Base-by-base conservation (phyloP, 2,113 vertebrate species). In the Notothenia coriiceps region DNA sequence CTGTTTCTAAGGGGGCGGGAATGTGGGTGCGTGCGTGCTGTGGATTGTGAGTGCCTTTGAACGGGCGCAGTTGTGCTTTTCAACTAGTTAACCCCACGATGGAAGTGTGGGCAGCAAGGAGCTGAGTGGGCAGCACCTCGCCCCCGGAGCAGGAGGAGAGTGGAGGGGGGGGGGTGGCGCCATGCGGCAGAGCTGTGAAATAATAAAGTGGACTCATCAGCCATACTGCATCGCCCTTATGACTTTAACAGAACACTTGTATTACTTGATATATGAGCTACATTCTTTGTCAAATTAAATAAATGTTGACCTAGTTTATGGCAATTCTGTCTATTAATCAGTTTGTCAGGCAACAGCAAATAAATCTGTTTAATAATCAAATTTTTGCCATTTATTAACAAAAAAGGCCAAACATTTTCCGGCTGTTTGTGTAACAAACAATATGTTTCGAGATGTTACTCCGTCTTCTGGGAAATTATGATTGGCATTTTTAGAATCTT, bases 71-170 rank as follows among this genome's bases (percentile, higher is more conserved):
- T 55, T 80, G 66, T 70, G 77, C 66, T 70, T 75, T 80, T 84
- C 22, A 25, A 70, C 72, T 77, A 65, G 56, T 83, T 81, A 72
- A 82, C 51, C 69, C 65, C 64, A 47, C 77, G 18, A 40, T 40
- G n/a, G 13, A 47, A 35, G 82, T 68, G 66, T 57, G 77, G 49
- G 46, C 70, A 62, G 68, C 52, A 20, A 88, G 79, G n/a, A 62
- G 79, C 84, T 22, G 68, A 83, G 77, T 65, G 64, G 67, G 64
- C n/a, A 54, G 72, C 68, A 81, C 59, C 54, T 54, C 10, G 2
- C 35, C 69, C 57, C 8, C 5, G 10, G 56, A 75, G 78, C 49
- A 70, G 57, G 62, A 43, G 0, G 55, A 29, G 61, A 50, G 35
- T 40, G 35, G 35, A 40, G 35, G 52, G 67, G 76, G 74, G 25